These are phyloP conservation scores for Gnathochromis pfefferi DNA, from an alignment of 2,113 vertebrate species.

Conservation along the genomic window DNA sequence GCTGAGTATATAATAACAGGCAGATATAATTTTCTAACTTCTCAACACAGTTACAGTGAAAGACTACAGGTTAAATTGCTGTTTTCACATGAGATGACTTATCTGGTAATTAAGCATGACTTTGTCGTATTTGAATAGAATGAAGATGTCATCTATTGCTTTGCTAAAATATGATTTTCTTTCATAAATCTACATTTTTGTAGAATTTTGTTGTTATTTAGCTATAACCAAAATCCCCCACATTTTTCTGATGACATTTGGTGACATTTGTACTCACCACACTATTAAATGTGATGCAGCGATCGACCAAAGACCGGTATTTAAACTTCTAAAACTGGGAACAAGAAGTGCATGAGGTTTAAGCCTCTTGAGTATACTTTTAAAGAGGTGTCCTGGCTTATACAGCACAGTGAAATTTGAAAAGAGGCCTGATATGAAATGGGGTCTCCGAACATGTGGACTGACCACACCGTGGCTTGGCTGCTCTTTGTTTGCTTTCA, in stretches of 20 bases:
- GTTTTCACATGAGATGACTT: not conserved
- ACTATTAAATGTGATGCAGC: not conserved
- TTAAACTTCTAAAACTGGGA: not conserved
- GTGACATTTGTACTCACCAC: not conserved
- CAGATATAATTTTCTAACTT: not conserved
- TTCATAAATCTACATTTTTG: not conserved
- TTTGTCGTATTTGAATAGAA: not conserved
- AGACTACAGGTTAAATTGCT: not conserved
- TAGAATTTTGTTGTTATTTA: not conserved
- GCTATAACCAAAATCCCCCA: not conserved
- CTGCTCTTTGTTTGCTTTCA: not conserved
- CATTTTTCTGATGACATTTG: not conserved
- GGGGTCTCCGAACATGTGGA: not conserved
- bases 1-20: not conserved
- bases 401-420: not conserved
- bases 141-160: not conserved
- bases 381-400: not conserved
- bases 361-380: not conserved
- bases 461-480: not conserved
- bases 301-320: not conserved
- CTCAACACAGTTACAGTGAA: not conserved
- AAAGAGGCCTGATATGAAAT: not conserved
- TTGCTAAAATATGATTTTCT: not conserved
- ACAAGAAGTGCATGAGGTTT: not conserved
- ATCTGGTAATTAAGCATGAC: not conserved